phyloP scores from a whole-genome alignment of 2,797 vertebrate species.

The Lacerta bilineata region DNA sequence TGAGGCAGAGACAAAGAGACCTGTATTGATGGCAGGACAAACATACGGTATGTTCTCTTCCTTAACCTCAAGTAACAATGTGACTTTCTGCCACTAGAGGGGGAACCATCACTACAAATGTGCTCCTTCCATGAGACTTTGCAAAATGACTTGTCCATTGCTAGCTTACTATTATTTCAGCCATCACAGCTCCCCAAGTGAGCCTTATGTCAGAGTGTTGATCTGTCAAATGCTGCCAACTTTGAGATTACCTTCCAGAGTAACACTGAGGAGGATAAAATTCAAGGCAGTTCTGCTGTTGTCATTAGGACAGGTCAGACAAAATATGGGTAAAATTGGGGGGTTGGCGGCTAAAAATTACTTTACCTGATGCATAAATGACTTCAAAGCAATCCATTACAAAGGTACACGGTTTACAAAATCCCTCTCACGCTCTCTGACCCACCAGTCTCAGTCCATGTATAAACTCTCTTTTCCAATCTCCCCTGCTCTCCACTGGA shows the following conservation, averaged over 20 bases:
- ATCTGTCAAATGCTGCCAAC: neutral
- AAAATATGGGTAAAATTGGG: too few relatives aligned
- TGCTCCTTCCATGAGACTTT: neutral
- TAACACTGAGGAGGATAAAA: neutral
- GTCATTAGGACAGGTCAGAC: too few relatives aligned
- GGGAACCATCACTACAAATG: slow-evolving; percentile 1
- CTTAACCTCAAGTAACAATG: neutral
- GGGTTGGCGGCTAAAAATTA: too few relatives aligned
- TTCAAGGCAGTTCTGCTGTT: neutral
- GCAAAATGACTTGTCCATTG: neutral
- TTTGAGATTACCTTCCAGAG: neutral
- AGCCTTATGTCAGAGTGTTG: neutral
- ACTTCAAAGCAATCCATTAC: too few relatives aligned
- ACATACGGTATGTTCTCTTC: neutral
- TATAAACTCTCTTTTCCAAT: too few relatives aligned
- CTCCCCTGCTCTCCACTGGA: too few relatives aligned
- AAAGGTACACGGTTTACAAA: too few relatives aligned
- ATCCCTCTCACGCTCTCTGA: too few relatives aligned
- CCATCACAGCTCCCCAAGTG: neutral
- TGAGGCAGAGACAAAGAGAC: neutral
- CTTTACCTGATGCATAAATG: too few relatives aligned
- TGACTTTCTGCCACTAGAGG: slow-evolving; percentile 12
- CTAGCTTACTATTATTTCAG: neutral
- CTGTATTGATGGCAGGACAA: neutral
- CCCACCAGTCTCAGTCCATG: too few relatives aligned